These are phyloP conservation scores for Hartigia nigra DNA, from an alignment of 2,888 invertebrate genomes.

Conservation along the genomic window DNA sequence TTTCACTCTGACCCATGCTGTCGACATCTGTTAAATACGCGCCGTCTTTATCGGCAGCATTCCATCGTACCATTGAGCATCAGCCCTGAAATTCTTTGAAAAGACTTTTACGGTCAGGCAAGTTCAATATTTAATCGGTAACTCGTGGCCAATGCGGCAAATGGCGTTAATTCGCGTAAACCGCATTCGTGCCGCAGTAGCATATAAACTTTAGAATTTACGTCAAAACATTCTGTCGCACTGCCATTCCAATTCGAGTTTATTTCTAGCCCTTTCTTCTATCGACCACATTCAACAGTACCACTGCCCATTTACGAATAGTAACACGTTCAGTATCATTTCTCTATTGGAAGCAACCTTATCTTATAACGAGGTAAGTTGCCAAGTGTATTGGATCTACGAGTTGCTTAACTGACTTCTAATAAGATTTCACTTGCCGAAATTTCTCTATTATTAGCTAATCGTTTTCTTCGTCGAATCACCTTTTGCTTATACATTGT, in stretches of 20 bases:
- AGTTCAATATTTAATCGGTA: not conserved
- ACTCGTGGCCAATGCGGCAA: not conserved
- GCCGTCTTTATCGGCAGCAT: not conserved
- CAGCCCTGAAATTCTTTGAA: not conserved
- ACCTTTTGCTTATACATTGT: slow-evolving; percentile 10
- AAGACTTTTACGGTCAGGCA: not conserved
- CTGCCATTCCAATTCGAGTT: not conserved
- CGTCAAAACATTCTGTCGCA: not conserved
- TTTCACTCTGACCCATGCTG: not conserved
- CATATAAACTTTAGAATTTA: not conserved
- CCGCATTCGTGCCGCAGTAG: not conserved
- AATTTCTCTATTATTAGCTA: not conserved
- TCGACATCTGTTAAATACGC: not conserved
- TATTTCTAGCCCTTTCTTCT: not conserved
- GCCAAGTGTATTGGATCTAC: not conserved
- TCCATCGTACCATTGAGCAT: not conserved
- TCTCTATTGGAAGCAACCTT: not conserved
- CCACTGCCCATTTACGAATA: not conserved
- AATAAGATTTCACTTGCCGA: not conserved
- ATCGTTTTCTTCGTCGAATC: not conserved
- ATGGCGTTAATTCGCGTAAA: not conserved
- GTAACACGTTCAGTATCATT: not conserved
- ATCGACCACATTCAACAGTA: not conserved
- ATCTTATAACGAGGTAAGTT: not conserved
- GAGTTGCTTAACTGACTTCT: not conserved